Percentiles rank a stretch among this genome's conserved stretches.
phyloP scores from a whole-genome alignment of 30 jellyfish, hydroid and myxozoan genomes.

The Hydra vulgaris region DNA sequence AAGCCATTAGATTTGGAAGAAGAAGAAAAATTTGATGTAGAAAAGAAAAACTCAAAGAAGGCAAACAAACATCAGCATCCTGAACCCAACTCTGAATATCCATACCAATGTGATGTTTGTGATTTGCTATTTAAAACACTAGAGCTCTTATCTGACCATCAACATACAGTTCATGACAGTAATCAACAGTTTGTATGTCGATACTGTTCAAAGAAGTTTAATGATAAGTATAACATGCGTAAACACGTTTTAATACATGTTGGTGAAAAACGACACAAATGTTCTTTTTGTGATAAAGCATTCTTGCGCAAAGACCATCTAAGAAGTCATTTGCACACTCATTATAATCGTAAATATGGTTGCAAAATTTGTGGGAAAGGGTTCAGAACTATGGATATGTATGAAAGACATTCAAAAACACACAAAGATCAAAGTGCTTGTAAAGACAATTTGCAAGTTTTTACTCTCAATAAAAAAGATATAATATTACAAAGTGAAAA shows the following conservation, averaged over 20 bases:
- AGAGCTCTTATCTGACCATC: conserved; percentile 29
- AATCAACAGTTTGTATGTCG: conserved; percentile 37
- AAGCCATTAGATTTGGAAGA: background rate
- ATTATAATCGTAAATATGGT: conserved; percentile 31
- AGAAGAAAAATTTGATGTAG: background rate
- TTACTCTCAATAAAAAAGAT: background rate
- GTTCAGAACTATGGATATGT: conserved; percentile 22
- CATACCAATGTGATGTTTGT: conserved; percentile 34
- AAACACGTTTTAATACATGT: conserved; percentile 37
- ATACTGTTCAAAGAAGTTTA: conserved; percentile 29
- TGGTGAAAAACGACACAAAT: conserved; percentile 42
- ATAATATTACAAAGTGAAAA: background rate
- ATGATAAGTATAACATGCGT: conserved; percentile 35
- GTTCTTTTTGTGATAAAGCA: conserved; percentile 36
- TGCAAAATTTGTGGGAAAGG: conserved; percentile 37
- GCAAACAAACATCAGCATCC: conserved; percentile 41
- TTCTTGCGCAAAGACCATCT: conserved; percentile 32
- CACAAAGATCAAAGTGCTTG: conserved; percentile 20
- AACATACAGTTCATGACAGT: conserved; percentile 26
- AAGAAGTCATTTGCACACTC: conserved; percentile 35
- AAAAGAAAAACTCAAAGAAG: conserved; percentile 1
- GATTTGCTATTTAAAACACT: conserved; percentile 27
- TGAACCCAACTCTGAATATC: conserved; percentile 27
- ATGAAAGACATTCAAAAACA: conserved; percentile 23
- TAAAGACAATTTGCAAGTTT: conserved; percentile 13